Conservation (phyloP, 2,797 vertebrate genomes). For the Anguilla pacifica region DNA sequence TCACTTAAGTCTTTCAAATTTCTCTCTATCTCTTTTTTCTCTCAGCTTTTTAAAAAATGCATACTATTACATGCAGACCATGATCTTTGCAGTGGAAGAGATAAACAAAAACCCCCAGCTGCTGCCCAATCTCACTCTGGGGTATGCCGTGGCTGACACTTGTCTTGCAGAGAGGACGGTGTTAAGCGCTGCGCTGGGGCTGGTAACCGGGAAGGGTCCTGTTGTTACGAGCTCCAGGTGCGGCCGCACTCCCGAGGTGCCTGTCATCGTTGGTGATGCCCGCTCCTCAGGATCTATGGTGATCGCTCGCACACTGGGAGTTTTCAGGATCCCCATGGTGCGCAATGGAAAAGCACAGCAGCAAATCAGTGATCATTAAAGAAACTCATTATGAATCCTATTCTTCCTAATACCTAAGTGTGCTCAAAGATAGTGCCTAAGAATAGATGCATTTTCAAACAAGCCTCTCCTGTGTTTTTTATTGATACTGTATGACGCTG, state of each 20-base stretch:
- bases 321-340: conserved; percentile 61
- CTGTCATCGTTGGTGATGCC: conserved; percentile 57
- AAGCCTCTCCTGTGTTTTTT: background rate
- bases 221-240: conserved; percentile 42
- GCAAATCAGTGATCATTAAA: background rate
- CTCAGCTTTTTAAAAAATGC: conserved; percentile 34
- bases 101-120: conserved; percentile 54
- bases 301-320: conserved; percentile 55
- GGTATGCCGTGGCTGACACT: conserved; percentile 57
- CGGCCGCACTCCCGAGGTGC: conserved; percentile 38
- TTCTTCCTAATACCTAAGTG: too few species aligned
- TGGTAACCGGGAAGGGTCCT: conserved; percentile 32
- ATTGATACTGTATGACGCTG: background rate
- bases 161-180: conserved; percentile 33
- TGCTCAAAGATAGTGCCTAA: too few species aligned
- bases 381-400: too few species aligned
- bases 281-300: conserved; percentile 54
- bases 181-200: too few species aligned
- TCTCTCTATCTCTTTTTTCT: background rate
- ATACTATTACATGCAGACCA: conserved; percentile 55
- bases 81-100: conserved; percentile 61
- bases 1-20: background rate
- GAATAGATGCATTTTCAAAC: background rate
- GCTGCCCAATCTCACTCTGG: conserved; percentile 56
- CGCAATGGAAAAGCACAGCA: conserved; percentile 24